Base-by-base conservation (phyloP, 2,888 invertebrate species). In the Polylopha cassiicola region DNA sequence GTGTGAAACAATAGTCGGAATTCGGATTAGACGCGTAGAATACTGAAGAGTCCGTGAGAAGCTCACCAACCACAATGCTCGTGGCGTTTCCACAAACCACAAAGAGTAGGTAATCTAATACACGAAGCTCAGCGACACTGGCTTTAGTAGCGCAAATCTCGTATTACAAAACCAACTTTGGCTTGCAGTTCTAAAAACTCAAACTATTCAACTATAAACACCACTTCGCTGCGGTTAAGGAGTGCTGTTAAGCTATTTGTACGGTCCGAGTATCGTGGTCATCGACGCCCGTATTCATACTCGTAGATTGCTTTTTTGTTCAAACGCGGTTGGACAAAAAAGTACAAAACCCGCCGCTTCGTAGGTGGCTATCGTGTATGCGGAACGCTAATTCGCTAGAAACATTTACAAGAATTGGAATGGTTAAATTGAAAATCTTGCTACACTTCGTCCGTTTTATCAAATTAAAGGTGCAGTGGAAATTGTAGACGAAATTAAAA, bases 61-160 rank as follows among this genome's bases (percentile, higher is more conserved):
- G 74, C 70, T 69, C 58, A 56, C 51, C 63, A 62, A 77, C 81
- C 80, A 73, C 81, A 80, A 74, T 68, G 73, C 76, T 77, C 70
- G 71, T 77, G 73, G 72, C 73, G 73, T 79, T 70, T 77, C 73
- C 69, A 60, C 68, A 69, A 71, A 82, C 82, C 84, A 68, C 82
- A 82, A 79, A 79, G 73, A 74, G 73, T 73, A 59, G 58, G 82
- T 81, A 85, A 85, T 78, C 75, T 75, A 75, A 85, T 84, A 82
- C 78, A 73, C 72, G 72, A 85, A 82, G 82, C 84, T 74, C 80
- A 82, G 74, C 77, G 79, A 82, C 82, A 81, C 73, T 79, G 75
- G 68, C 71, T 79, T 85, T 81, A 77, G 73, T 68, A 68, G 73
- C 78, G 68, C 78, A 71, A 71, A 73, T 80, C 76, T 85, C 76